phyloP scores from a whole-genome alignment of 2,797 vertebrate species.

The Florisuga fusca region DNA sequence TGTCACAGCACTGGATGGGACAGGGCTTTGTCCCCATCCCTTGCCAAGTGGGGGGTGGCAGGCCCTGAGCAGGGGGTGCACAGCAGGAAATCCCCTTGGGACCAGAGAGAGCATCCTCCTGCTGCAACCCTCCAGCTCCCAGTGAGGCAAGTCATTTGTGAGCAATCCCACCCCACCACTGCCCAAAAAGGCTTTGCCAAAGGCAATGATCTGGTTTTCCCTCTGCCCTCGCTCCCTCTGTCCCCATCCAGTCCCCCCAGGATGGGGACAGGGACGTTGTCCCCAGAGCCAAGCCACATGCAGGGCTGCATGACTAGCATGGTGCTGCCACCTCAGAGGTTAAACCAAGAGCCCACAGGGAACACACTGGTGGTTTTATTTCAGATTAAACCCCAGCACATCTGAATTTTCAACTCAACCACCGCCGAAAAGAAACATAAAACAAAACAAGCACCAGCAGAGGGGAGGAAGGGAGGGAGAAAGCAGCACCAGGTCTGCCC shows the following conservation, averaged over 20 bases:
- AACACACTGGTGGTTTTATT: neutral
- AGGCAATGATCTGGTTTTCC: neutral
- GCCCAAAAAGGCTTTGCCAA: neutral
- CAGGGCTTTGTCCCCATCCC: neutral
- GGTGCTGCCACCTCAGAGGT: neutral
- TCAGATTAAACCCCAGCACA: neutral
- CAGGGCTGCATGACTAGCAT: accelerated
- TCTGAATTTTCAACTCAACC: neutral
- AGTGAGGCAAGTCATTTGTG: neutral
- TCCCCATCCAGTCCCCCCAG: accelerated
- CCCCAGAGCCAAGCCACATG: accelerated
- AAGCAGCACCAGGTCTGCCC: neutral
- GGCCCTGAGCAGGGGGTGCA: neutral
- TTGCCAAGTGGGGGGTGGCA: neutral
- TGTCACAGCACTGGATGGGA: neutral
- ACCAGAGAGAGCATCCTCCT: neutral
- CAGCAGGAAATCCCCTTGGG: accelerated
- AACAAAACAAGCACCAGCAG: neutral
- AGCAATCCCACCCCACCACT: neutral
- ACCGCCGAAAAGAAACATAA: neutral
- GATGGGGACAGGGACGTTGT: accelerated
- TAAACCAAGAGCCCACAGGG: neutral
- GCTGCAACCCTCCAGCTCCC: neutral
- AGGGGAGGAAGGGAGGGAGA: neutral
- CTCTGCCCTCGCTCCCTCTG: neutral